Evolutionary conservation across 2,888 invertebrate species (phyloP).

Genomic region (Netelia fuscicornis): DNA sequence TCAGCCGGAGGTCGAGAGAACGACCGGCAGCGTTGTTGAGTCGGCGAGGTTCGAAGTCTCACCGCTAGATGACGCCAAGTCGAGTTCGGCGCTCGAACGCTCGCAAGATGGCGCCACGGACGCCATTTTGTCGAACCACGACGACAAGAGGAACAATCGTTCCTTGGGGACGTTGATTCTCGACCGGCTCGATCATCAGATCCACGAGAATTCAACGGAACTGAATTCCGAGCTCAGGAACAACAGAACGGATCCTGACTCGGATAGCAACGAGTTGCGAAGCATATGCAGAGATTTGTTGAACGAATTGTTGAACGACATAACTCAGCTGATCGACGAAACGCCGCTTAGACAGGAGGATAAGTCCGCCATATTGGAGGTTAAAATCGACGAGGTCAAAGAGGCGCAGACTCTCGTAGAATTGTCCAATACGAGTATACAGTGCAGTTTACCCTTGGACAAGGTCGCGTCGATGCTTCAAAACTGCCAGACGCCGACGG

Average conservation of each 20-base stretch:
- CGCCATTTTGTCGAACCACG: neutral
- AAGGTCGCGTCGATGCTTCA: slow-evolving; percentile 81
- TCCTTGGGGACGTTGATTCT: slow-evolving; percentile 77
- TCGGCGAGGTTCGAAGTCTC: slow-evolving; percentile 5
- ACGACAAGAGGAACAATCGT: slow-evolving; percentile 62
- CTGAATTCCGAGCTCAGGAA: neutral
- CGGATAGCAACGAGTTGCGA: slow-evolving; percentile 72
- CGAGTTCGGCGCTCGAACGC: slow-evolving; percentile 8
- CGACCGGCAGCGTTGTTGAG: slow-evolving; percentile 3
- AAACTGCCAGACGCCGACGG: slow-evolving; percentile 74
- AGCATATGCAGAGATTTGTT: slow-evolving; percentile 79
- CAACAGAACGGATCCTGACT: neutral
- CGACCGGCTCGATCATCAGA: slow-evolving; percentile 76
- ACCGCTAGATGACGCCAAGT: slow-evolving; percentile 48
- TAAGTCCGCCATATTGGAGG: neutral
- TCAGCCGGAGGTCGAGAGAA: neutral
- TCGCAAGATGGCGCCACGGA: slow-evolving; percentile 32
- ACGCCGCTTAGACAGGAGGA: slow-evolving; percentile 25
- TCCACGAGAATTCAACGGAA: neutral
- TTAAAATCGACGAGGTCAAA: slow-evolving; percentile 29
- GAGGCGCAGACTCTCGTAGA: slow-evolving; percentile 8
- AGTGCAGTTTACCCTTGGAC: slow-evolving; percentile 82
- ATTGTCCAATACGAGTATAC: slow-evolving; percentile 75
- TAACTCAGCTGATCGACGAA: slow-evolving; percentile 75
- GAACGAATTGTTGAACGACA: slow-evolving; percentile 77